Conservation (phyloP, 92 coral and sea anemone species). For the Porites rus region DNA sequence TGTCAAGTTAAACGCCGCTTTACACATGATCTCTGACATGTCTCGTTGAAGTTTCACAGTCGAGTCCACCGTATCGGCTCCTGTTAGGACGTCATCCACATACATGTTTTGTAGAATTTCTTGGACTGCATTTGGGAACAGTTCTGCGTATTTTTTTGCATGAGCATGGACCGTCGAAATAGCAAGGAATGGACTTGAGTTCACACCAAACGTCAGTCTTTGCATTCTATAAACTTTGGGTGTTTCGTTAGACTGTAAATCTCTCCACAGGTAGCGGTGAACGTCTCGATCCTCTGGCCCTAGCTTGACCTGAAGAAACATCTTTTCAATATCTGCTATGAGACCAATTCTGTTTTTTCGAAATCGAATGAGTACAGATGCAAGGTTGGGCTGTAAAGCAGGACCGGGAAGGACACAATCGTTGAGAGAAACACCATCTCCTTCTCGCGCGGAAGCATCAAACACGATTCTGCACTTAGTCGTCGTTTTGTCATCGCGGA, state of each 20-base stretch:
- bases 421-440: constrained; percentile 36
- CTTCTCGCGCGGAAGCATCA: constrained; percentile 36
- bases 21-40: constrained; percentile 18
- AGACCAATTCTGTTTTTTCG: constrained; percentile 38
- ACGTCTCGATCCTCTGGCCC: constrained; percentile 40
- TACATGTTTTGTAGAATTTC: constrained; percentile 38
- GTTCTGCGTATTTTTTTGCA: constrained; percentile 3
- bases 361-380: constrained; percentile 35
- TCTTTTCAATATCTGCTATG: constrained; percentile 57
- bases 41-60: constrained; percentile 33
- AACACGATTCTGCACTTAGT: constrained; percentile 61
- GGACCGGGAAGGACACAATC: constrained; percentile 57
- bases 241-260: constrained; percentile 25
- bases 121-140: constrained; percentile 17
- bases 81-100: constrained; percentile 55
- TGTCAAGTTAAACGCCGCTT: constrained; percentile 55
- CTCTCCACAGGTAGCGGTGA: constrained; percentile 59
- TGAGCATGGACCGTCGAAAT: constrained; percentile 43
- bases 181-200: constrained; percentile 42
- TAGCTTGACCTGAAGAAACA: constrained; percentile 55
- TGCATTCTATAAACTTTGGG: constrained; percentile 51
- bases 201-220: constrained; percentile 60
- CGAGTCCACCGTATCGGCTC: constrained; percentile 28
- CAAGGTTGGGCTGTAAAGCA: constrained; percentile 29
- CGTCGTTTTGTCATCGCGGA: constrained; percentile 26